These are phyloP conservation scores for Calliphora vicina DNA, from an alignment of 1,140 invertebrate species.

Conservation along the genomic window DNA sequence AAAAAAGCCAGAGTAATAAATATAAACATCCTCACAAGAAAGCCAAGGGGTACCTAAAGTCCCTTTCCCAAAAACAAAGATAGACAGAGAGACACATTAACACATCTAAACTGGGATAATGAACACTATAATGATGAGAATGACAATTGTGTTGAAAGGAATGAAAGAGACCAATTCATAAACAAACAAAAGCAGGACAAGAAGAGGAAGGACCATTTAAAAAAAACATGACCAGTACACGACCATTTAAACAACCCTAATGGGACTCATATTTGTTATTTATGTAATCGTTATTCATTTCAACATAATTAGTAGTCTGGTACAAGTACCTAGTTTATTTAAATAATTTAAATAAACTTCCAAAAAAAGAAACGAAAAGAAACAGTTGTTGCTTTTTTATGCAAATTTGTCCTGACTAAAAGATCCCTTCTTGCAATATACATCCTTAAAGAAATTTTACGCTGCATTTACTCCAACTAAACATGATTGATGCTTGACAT, in stretches of 20 bases:
- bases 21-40: slow-evolving; percentile 18
- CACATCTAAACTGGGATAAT: slow-evolving; percentile 25
- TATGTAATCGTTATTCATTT: slow-evolving; percentile 22
- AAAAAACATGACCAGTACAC: slow-evolving; percentile 4
- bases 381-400: slow-evolving; percentile 25
- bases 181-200: neutral
- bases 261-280: slow-evolving; percentile 28
- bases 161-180: neutral
- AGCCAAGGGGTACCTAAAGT: slow-evolving; percentile 12
- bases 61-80: neutral
- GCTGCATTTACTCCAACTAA: neutral
- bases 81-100: slow-evolving; percentile 1
- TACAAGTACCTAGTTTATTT: neutral
- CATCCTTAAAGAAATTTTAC: neutral
- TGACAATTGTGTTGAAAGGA: slow-evolving; percentile 26
- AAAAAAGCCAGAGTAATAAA: neutral
- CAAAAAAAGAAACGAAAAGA: neutral
- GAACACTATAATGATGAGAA: slow-evolving; percentile 20
- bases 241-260: slow-evolving; percentile 20
- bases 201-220: neutral
- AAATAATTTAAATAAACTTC: neutral
- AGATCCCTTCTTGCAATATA: neutral
- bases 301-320: neutral
- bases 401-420: slow-evolving; percentile 9
- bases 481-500: slow-evolving; percentile 13